Evolutionary conservation across 2,113 vertebrate genomes (phyloP), one percentile per base, ranked within the genome.

Genomic region (Notothenia coriiceps): DNA sequence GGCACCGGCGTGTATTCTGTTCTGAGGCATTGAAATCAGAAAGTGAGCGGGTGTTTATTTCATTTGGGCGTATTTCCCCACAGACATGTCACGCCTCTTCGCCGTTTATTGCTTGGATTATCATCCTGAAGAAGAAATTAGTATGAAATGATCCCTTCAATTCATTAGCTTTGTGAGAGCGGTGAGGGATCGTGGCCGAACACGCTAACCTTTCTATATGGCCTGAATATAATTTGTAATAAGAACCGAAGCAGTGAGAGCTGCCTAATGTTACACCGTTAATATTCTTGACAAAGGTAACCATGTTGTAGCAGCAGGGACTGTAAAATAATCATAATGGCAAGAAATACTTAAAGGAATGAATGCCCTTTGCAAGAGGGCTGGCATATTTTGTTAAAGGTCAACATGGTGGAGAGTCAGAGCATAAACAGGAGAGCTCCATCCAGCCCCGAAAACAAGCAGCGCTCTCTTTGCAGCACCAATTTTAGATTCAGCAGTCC

Each of bases 101-200:
- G 68, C 79, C 60, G 76, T 86, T 91, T 89, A 91, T 91, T 84
- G 86, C 83, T 56, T 29, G 73, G 62, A 92, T 89, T 89, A 91
- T 89, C 83, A 83, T 91, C 71, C 85, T 87, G 76, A 59, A 88
- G 89, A 91, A 91, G 88, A 86, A 91, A 91, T 93, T 89, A 94
- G 86, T 77, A 80, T 81, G 54, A 90, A 87, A 90, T 82, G 79
- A 88, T 86, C 73, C 66, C 54, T 76, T 79, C n/a, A 82, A 65
- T 82, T 88, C 75, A 75, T 84, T 69, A 76, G 57, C 44, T 50
- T 17, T 35, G 64, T 65, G 47, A 82, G 71, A 80, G 17, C 61
- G 70, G 70, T 46, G 78, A 77, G 67, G 57, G 81, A 80, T 62
- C 40, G 13, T 40, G 62, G 68, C 59, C n/a, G 10, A 79, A 71